Base-by-base conservation (phyloP, 2,888 invertebrate species). In the Philhelius pedissequus region DNA sequence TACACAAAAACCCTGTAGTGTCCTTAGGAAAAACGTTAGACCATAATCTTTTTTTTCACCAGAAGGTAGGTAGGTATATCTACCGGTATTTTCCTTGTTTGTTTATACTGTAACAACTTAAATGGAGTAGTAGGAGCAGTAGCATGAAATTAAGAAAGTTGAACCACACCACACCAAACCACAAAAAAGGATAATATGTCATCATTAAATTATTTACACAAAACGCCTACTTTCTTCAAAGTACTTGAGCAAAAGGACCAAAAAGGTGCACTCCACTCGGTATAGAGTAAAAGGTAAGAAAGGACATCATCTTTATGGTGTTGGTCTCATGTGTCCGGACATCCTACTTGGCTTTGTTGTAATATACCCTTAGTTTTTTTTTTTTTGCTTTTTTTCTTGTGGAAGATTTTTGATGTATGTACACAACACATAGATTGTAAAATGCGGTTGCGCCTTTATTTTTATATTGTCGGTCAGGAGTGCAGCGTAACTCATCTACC, bases 121-220 rank as follows among this genome's bases (percentile, higher is more conserved):
- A 43, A 38, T 18, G n/a, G 38, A 66, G 20, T 70, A 75, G 70
- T 5, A 22, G 35, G 25, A 82, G 71, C 43, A 66, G 58, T 35
- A 70, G 71, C 45, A 56, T 73, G 52, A 68, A 82, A 82, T 82
- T 82, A 82, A 82, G 66, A 58, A 71, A 82, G 38, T 70, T 56
- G 52, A 25, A 73, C 66, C 25, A 58, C 30, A 62, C 54, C 20
- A 45, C 45, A 68, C 18, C 30, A 40, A 11, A 62, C 60, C 52
- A 54, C 52, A 52, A 40, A 75, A 52, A 73, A 54, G 73, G 80
- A 84, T 84, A 84, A 84, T 76, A 71, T 80, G 84, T 80, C 80
- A 76, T 84, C 79, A 84, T 80, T 84, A 76, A 84, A 76, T 75
- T 76, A 80, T 84, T 84, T 80, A 80, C 75, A 84, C 84, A 76